A percentile compares a stretch with the other conserved stretches of the same genome.
Evolutionary conservation across 2,113 vertebrate genomes (phyloP).

Genomic region (Nibea albiflora): DNA sequence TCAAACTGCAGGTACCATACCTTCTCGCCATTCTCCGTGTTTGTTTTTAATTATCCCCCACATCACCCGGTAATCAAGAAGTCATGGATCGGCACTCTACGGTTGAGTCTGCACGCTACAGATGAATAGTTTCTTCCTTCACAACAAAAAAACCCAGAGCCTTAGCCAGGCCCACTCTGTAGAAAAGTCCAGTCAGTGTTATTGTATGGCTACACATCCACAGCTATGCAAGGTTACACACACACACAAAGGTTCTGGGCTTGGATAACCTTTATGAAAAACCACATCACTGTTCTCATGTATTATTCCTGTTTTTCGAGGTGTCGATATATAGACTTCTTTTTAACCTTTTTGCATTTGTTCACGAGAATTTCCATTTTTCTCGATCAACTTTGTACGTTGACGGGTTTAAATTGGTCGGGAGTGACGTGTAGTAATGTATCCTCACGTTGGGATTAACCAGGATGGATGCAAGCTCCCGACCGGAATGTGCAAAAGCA

Average conservation of each 20-base stretch:
- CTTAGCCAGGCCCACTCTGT: conserved; percentile 52
- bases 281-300: conserved; percentile 67
- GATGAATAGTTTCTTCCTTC: conserved; percentile 15
- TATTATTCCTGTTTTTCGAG: background rate
- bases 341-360: conserved; percentile 4
- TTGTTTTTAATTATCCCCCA: conserved; percentile 5
- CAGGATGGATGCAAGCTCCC: conserved; percentile 37
- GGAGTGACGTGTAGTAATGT: conserved; percentile 10
- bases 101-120: conserved; percentile 40
- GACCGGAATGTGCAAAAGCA: conserved; percentile 53
- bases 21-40: background rate
- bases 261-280: conserved; percentile 54
- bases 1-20: conserved; percentile 44
- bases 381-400: conserved; percentile 8
- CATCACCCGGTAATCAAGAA: conserved; percentile 4
- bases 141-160: conserved; percentile 53
- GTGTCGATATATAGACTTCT: background rate
- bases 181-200: conserved; percentile 17
- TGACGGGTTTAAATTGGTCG: conserved; percentile 24
- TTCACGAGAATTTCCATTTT: conserved; percentile 14
- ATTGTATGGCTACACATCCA: conserved; percentile 66
- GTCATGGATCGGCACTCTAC: background rate
- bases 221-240: conserved; percentile 71
- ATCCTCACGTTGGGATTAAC: conserved; percentile 25
- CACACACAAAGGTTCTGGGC: conserved; percentile 53